Percentiles rank a stretch among this genome's conserved stretches.
These are phyloP conservation scores for Drosophila nr. fundita DNA, from an alignment of 2,888 invertebrate genomes.

Conservation along the genomic window DNA sequence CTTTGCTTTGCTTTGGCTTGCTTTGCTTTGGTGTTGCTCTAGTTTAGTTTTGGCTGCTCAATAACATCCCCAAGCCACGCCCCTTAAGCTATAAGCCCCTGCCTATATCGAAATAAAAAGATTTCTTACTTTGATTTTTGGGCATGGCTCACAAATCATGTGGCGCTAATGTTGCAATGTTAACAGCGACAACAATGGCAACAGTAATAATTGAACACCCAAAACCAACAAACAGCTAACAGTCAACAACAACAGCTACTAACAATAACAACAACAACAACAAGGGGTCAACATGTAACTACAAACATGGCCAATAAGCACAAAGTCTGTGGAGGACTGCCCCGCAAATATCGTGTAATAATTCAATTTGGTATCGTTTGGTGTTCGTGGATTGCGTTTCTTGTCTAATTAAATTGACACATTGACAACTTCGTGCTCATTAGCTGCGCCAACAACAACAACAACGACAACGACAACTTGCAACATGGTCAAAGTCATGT, in stretches of 20 bases:
- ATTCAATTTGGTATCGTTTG: conserved; percentile 80
- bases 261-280: conserved; percentile 3
- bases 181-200: conserved; percentile 51
- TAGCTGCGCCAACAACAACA: conserved; percentile 57
- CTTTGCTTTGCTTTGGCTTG: conserved; percentile 55
- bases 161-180: conserved; percentile 57
- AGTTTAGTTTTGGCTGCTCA: conserved; percentile 6
- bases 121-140: conserved; percentile 48
- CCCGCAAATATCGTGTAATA: conserved; percentile 69
- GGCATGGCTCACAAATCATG: conserved; percentile 52
- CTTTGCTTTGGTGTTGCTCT: conserved; percentile 21
- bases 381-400: conserved; percentile 54
- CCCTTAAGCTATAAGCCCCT: no score
- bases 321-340: conserved; percentile 26
- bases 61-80: not conserved
- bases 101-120: not conserved
- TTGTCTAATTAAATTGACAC: conserved; percentile 84
- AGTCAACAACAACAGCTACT: conserved; percentile 2
- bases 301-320: conserved; percentile 18
- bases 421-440: conserved; percentile 82
- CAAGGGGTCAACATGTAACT: conserved; percentile 21
- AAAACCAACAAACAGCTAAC: conserved; percentile 9
- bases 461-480: conserved; percentile 17
- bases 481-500: conserved; percentile 53
- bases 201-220: conserved; percentile 36